phyloP scores from a whole-genome alignment of 1,140 invertebrate species.

The Drosophila dunni region DNA sequence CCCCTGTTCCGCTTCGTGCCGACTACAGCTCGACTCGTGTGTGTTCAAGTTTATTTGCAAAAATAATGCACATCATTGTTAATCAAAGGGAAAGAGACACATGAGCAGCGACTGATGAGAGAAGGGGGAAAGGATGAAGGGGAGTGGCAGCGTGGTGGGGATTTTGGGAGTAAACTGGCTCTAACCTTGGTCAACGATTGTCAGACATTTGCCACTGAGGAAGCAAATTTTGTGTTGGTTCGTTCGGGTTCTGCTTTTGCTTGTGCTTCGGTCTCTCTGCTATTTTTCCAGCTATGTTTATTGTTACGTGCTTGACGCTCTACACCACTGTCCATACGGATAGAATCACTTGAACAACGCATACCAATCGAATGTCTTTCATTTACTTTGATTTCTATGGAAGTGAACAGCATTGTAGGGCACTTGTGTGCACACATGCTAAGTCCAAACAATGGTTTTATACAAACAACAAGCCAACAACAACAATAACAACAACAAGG shows the following conservation, averaged over 20 bases:
- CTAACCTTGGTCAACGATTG: constrained; percentile 69
- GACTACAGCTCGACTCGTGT: constrained; percentile 8
- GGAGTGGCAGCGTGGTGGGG: background rate
- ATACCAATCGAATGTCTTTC: background rate
- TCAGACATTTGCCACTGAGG: constrained; percentile 64
- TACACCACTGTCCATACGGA: constrained; percentile 5
- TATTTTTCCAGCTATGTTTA: constrained; percentile 34
- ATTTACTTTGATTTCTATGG: constrained; percentile 4
- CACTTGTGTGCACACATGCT: constrained; percentile 47
- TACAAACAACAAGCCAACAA: constrained; percentile 59
- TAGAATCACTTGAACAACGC: background rate
- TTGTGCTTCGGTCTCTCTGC: constrained; percentile 1
- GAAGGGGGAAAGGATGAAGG: background rate
- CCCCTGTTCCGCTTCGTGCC: background rate
- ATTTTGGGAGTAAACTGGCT: constrained; percentile 11
- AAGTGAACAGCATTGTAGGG: constrained; percentile 6
- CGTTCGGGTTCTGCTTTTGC: constrained; percentile 46
- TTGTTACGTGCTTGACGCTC: constrained; percentile 45
- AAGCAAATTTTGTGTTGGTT: constrained; percentile 49
- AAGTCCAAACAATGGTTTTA: constrained; percentile 64
- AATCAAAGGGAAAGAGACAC: constrained; percentile 58
- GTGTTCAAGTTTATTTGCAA: constrained; percentile 71
- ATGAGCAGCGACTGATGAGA: background rate
- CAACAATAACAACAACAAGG: constrained; percentile 44
- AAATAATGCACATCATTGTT: constrained; percentile 81